Evolutionary conservation across 2,797 vertebrate genomes (phyloP).

Genomic region (Streptopelia turtur): DNA sequence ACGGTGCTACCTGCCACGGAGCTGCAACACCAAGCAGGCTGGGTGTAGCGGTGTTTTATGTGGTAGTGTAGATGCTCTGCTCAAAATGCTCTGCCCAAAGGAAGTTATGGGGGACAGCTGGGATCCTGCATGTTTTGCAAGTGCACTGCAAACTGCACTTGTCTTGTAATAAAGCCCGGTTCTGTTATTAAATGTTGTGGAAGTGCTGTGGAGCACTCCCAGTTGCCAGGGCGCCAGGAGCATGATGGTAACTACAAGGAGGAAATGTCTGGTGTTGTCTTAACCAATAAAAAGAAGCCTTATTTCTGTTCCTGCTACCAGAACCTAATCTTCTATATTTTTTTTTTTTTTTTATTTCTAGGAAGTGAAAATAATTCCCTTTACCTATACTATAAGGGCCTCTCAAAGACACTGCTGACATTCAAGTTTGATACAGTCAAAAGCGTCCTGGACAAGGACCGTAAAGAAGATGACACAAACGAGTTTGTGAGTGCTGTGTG

Average conservation of each 20-base stretch:
- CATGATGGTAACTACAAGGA: fast-evolving
- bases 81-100: neutral
- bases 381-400: conserved; percentile 98
- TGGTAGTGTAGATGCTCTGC: neutral
- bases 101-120: neutral
- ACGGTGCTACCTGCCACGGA: neutral
- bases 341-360: conserved; percentile 63
- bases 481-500: conserved; percentile 99
- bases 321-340: neutral
- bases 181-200: neutral
- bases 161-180: neutral
- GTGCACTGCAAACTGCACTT: neutral
- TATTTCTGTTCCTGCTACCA: neutral
- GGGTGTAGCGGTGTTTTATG: neutral
- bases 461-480: conserved; percentile 98
- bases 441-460: conserved; percentile 97
- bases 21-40: neutral
- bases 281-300: neutral
- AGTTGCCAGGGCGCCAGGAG: neutral
- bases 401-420: conserved; percentile 97
- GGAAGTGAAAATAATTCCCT: conserved; percentile 99
- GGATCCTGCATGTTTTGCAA: neutral
- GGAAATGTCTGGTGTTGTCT: neutral
- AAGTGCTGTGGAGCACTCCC: neutral
- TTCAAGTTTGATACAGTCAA: conserved; percentile 99